Evolutionary conservation across 2,113 vertebrate species (phyloP), one percentile per base, ranked within the genome.

Genomic region (Sciurus niger): DNA sequence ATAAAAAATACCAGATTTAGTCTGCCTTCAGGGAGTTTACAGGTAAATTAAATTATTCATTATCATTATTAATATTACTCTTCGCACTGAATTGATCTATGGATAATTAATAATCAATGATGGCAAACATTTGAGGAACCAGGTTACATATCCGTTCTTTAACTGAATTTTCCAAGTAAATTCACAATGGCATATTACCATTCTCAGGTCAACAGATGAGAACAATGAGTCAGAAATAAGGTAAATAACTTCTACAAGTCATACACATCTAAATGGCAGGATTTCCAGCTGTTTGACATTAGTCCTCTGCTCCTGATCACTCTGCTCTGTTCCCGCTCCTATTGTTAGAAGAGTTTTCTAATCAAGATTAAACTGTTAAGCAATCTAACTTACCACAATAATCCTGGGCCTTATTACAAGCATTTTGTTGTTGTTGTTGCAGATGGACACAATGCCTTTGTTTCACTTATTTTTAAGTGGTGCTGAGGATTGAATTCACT

Each of bases 61-160:
- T 93, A 89, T 40, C 22, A 63, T 18, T 80, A 60, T 28, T 55
- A 76, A 46, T 55, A 80, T 40, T 76, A 67, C 82, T 93, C 43
- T 96, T 84, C 63, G 12, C 1, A 86, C 83, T 88, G 68, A 90
- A 72, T 67, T 96, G 77, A 74, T 46, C 76, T 30, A 46, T 37
- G 6, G 16, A 80, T 79, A 55, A 82, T 40, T 95, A 32, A 67
- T 55, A 86, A 68, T 79, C 3, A 72, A 5, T 68, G 46, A 48
- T 73, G 22, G 10, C 0, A 34, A 74, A 43, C 22, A 78, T n/a
- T 84, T 28, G 32, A 68, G 46, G n/a, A 85, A 55, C 0, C 5
- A 30, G 4, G 2, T 72, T 25, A 85, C 11, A 40, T 17, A 87
- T 60, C 28, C 2, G 55, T 53, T 80, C 11, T 76, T 93, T 73